Evolutionary conservation across 1,140 invertebrate genomes (phyloP).

Genomic region (Pinna nobilis): DNA sequence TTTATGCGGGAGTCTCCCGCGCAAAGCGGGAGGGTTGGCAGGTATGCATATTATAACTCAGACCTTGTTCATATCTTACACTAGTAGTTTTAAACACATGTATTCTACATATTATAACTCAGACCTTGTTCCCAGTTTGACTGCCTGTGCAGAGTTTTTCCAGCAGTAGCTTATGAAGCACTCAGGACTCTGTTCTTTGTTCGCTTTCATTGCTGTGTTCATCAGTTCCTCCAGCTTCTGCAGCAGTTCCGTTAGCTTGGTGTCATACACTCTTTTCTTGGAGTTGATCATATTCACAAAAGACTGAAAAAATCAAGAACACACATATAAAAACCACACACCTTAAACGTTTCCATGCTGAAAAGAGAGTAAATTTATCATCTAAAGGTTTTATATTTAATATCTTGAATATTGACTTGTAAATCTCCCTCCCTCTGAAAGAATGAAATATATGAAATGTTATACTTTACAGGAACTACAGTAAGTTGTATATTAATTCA

Average conservation of each 20-base stretch:
- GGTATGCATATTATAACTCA: neutral
- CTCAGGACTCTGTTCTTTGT: conserved; percentile 35
- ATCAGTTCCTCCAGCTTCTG: conserved; percentile 49
- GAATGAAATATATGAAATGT: too few relatives aligned
- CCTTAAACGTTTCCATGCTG: neutral
- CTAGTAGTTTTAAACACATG: too few relatives aligned
- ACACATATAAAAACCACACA: neutral
- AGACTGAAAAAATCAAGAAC: conserved; percentile 47
- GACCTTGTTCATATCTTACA: too few relatives aligned
- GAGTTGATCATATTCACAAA: conserved; percentile 63
- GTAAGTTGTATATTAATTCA: too few relatives aligned
- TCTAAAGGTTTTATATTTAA: too few relatives aligned
- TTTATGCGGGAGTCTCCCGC: too few relatives aligned
- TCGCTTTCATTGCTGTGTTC: conserved; percentile 33
- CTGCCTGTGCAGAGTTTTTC: conserved; percentile 70
- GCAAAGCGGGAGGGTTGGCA: too few relatives aligned
- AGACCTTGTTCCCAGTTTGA: conserved; percentile 66
- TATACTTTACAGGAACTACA: too few relatives aligned
- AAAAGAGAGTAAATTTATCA: neutral
- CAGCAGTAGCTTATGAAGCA: conserved; percentile 73
- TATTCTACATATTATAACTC: too few relatives aligned
- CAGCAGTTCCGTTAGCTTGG: conserved; percentile 63
- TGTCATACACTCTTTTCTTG: conserved; percentile 41
- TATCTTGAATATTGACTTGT: too few relatives aligned
- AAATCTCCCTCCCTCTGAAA: too few relatives aligned